Conservation (phyloP, 2,888 invertebrate genomes). For the Caenorhabditis drosophilae region DNA sequence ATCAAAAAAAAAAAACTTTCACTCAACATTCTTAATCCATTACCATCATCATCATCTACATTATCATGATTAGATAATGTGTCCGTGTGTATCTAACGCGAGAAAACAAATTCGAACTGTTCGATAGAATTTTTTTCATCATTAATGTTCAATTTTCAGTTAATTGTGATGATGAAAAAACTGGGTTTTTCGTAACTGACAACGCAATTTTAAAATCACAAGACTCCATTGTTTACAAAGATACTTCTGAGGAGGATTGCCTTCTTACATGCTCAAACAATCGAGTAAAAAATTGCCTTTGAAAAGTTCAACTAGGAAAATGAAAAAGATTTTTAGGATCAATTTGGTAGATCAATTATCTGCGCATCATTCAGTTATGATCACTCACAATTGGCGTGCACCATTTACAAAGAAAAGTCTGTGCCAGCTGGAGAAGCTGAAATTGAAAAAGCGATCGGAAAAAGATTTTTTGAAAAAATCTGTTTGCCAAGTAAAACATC, state of each 20-base stretch:
- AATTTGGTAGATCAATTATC: slow-evolving; percentile 38
- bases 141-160: no score
- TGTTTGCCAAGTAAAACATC: slow-evolving; percentile 56
- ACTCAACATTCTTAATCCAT: not conserved
- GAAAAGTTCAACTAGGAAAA: not conserved
- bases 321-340: slow-evolving; percentile 38
- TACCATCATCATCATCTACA: no score
- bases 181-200: slow-evolving; percentile 52
- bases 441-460: slow-evolving; percentile 31
- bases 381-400: slow-evolving; percentile 55
- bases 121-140: not conserved
- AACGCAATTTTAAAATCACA: slow-evolving; percentile 38
- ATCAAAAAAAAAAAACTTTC: not conserved
- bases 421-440: slow-evolving; percentile 51
- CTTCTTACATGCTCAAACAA: slow-evolving; percentile 53
- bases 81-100: no score
- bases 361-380: slow-evolving; percentile 64
- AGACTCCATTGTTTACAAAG: slow-evolving; percentile 48
- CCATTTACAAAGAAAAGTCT: slow-evolving; percentile 52
- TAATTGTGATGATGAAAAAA: slow-evolving; percentile 8
- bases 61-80: no score
- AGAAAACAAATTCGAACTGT: no score
- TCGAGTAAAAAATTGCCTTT: slow-evolving; percentile 23
- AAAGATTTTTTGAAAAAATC: slow-evolving; percentile 66
- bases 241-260: slow-evolving; percentile 61